A percentile compares a stretch with the other conserved stretches of the same genome.
Evolutionary conservation across 2,888 invertebrate genomes (phyloP).

Genomic region (Eupeodes latifasciatus): DNA sequence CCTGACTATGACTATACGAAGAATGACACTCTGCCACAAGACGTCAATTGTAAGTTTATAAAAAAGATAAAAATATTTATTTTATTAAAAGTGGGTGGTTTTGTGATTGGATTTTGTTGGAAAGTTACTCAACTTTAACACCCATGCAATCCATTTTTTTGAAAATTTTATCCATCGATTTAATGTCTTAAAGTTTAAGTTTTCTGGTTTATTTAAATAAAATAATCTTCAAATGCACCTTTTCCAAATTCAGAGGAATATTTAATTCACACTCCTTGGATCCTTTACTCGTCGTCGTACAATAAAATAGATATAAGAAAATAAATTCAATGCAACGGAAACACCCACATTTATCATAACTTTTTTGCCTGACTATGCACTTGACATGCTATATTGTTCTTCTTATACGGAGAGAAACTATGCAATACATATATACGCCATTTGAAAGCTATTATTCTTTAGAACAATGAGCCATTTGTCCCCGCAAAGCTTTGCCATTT

Average conservation of each 20-base stretch:
- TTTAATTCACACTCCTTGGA: background rate
- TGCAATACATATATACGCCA: conserved; percentile 44
- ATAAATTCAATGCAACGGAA: conserved; percentile 62
- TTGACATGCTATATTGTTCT: conserved; percentile 74
- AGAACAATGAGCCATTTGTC: conserved; percentile 75
- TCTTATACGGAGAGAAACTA: background rate
- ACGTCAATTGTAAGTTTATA: conserved; percentile 22
- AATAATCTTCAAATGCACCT: conserved; percentile 17
- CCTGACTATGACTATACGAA: background rate
- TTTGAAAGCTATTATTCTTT: conserved; percentile 75
- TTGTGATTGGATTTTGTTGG: background rate
- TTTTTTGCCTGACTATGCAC: conserved; percentile 72
- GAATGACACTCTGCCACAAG: background rate
- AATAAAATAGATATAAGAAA: conserved; percentile 7
- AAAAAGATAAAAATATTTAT: background rate
- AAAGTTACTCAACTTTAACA: background rate
- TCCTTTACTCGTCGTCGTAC: background rate
- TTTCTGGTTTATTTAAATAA: conserved; percentile 11
- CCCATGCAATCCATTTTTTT: background rate
- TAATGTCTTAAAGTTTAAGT: conserved; percentile 12
- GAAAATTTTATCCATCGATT: background rate
- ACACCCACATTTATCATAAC: conserved; percentile 75
- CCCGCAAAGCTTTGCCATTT: conserved; percentile 72
- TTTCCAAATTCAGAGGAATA: background rate
- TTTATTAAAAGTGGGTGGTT: background rate